These are phyloP conservation scores for Ceyx cyanopectus DNA, from an alignment of 2,113 vertebrate species.

Conservation along the genomic window DNA sequence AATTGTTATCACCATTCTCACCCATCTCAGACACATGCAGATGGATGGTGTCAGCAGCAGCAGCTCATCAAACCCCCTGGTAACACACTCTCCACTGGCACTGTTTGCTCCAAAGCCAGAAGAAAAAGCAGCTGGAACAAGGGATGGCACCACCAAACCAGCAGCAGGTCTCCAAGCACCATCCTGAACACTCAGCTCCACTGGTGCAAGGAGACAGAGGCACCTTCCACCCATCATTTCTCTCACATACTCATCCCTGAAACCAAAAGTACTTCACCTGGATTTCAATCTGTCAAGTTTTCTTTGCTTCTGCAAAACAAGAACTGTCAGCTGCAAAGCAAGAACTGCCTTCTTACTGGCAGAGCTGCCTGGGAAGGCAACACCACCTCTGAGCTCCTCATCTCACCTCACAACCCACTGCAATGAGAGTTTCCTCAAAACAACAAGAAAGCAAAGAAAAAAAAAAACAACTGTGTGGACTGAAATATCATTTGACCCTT, in stretches of 20 bases:
- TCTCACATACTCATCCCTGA: not conserved
- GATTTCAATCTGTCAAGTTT: not conserved
- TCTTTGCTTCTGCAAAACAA: constrained; percentile 25
- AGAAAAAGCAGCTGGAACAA: not conserved
- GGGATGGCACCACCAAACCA: rapidly evolving
- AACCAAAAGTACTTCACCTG: not conserved
- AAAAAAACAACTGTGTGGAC: not conserved
- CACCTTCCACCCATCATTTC: not conserved
- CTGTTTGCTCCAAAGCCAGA: not conserved
- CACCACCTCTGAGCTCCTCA: rapidly evolving
- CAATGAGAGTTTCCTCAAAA: not conserved
- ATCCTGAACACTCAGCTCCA: not conserved
- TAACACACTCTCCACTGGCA: not conserved
- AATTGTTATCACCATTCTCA: not conserved
- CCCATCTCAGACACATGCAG: not conserved
- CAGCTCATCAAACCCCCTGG: not conserved
- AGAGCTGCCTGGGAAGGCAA: not conserved
- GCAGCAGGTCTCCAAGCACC: not conserved
- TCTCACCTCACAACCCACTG: not conserved
- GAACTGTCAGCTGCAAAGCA: not conserved
- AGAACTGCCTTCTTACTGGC: not conserved
- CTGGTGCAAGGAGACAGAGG: not conserved
- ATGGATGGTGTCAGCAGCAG: not conserved
- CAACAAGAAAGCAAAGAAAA: not conserved
- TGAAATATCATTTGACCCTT: not conserved